phyloP scores from a whole-genome alignment of 2,797 vertebrate species.

The Sardinella longiceps region DNA sequence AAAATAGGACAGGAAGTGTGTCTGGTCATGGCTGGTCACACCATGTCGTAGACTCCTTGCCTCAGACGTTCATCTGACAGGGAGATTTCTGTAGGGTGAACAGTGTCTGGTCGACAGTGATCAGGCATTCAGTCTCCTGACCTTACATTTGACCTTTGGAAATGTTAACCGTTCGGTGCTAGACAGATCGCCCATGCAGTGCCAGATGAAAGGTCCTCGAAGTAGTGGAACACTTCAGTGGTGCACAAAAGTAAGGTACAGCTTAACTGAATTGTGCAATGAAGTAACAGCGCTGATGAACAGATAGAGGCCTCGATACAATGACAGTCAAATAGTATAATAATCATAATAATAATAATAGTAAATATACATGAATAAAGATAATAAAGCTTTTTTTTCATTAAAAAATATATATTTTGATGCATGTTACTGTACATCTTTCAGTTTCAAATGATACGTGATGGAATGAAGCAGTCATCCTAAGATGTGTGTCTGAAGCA shows the following conservation, averaged over 20 bases:
- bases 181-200: slow-evolving; percentile 30
- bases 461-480: too few relatives aligned
- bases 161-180: slow-evolving; percentile 41
- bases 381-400: too few relatives aligned
- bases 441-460: too few relatives aligned
- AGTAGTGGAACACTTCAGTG: background rate
- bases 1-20: background rate
- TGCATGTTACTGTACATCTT: too few relatives aligned
- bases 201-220: slow-evolving; percentile 12
- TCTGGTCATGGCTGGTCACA: background rate
- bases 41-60: background rate
- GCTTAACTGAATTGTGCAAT: background rate
- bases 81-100: background rate
- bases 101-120: background rate
- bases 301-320: too few relatives aligned
- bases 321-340: background rate
- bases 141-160: slow-evolving; percentile 66
- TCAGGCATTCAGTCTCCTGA: slow-evolving; percentile 47
- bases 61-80: background rate
- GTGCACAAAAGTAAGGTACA: background rate
- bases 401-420: too few relatives aligned
- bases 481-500: too few relatives aligned
- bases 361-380: too few relatives aligned
- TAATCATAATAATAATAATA: too few relatives aligned
- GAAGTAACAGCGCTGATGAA: background rate